Conservation (phyloP, 30 jellyfish, hydroid and myxozoan species). For the Chironex yamaguchii region DNA sequence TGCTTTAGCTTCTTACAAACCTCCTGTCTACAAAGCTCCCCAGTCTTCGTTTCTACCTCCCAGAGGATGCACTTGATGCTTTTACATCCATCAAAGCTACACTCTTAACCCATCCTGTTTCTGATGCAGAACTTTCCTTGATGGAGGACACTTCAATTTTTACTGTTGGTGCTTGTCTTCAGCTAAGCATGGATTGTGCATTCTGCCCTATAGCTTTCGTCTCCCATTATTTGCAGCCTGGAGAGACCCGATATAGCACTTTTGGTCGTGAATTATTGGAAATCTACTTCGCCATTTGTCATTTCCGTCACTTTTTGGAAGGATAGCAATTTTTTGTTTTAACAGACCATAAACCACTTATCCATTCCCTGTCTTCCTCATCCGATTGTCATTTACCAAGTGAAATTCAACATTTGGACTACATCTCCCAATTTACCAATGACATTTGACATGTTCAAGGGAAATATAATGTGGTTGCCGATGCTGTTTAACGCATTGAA, state of each 20-base stretch:
- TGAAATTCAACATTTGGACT: conserved; percentile 41
- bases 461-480: conserved; percentile 45
- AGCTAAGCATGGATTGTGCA: neutral
- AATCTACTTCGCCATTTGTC: conserved; percentile 36
- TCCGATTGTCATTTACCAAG: conserved; percentile 55
- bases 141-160: conserved; percentile 50
- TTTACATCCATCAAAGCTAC: conserved; percentile 48
- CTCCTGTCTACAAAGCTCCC: conserved; percentile 12
- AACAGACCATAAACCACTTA: conserved; percentile 45
- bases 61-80: conserved; percentile 37
- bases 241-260: conserved; percentile 37
- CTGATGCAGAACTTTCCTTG: conserved; percentile 28
- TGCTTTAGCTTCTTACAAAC: conserved; percentile 26
- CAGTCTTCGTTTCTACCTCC: neutral
- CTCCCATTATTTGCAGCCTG: conserved; percentile 33
- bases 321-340: conserved; percentile 11
- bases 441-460: conserved; percentile 43
- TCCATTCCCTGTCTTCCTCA: conserved; percentile 21
- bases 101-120: conserved; percentile 17
- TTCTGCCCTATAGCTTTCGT: conserved; percentile 38
- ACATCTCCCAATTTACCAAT: conserved; percentile 42
- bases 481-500: conserved; percentile 54
- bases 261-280: conserved; percentile 44
- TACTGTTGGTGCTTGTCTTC: conserved; percentile 60
- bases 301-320: conserved; percentile 37